These are phyloP conservation scores for Latrodectus elegans DNA, from an alignment of 2,888 invertebrate genomes.

Conservation along the genomic window DNA sequence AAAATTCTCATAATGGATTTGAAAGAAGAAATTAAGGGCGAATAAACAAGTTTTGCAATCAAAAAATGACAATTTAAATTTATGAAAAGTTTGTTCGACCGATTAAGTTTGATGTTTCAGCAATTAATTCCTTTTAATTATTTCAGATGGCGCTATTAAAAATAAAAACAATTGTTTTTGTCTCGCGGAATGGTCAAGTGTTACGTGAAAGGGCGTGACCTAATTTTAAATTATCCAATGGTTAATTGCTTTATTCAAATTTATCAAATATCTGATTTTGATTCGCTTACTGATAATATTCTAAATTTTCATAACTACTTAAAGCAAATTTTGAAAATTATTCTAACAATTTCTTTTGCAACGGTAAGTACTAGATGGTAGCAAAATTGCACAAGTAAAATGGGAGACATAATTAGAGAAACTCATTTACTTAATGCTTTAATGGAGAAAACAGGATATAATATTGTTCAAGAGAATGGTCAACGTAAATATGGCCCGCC, in stretches of 20 bases:
- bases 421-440: conserved; percentile 39
- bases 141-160: background rate
- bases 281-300: background rate
- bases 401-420: conserved; percentile 54
- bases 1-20: too few relatives aligned
- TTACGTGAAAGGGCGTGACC: background rate
- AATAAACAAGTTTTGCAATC: too few relatives aligned
- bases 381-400: conserved; percentile 10
- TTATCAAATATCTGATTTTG: background rate
- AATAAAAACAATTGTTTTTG: background rate
- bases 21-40: too few relatives aligned
- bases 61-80: too few relatives aligned
- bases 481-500: conserved; percentile 83
- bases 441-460: conserved; percentile 73
- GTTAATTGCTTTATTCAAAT: background rate
- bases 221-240: background rate
- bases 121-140: background rate
- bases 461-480: conserved; percentile 84
- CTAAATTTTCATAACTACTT: background rate
- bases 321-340: background rate
- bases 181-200: background rate
- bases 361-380: background rate
- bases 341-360: background rate
- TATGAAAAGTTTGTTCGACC: too few relatives aligned
- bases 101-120: too few relatives aligned